These are phyloP conservation scores for Apostichopus leukothele DNA, from an alignment of 53 echinoderm and acorn worm genomes.

Conservation along the genomic window DNA sequence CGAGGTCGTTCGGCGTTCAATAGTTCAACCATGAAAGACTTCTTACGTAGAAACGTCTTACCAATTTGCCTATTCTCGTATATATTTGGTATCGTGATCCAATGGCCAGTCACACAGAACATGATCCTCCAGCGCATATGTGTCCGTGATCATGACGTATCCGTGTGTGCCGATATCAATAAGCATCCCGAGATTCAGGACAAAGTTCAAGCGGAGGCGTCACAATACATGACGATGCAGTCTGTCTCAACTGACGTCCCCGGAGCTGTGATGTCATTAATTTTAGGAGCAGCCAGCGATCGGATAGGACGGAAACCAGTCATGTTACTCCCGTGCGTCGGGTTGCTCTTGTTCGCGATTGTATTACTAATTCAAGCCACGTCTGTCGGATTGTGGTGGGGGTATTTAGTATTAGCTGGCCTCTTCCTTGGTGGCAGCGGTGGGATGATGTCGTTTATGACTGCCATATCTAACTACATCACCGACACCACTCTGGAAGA, in stretches of 20 bases:
- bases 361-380: constrained; percentile 53
- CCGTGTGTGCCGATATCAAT: constrained; percentile 62
- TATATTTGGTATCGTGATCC: constrained; percentile 69
- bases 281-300: constrained; percentile 75
- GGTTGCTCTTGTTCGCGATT: constrained; percentile 35
- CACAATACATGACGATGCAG: constrained; percentile 62
- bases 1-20: too few species aligned
- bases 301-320: constrained; percentile 65
- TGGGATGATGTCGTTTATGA: constrained; percentile 74
- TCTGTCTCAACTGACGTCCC: constrained; percentile 64
- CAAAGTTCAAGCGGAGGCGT: constrained; percentile 58
- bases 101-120: constrained; percentile 73
- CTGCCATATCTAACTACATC: constrained; percentile 69
- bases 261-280: constrained; percentile 64
- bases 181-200: constrained; percentile 67
- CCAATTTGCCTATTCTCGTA: constrained; percentile 62
- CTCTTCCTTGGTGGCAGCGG: constrained; percentile 63
- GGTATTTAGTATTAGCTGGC: constrained; percentile 47
- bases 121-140: constrained; percentile 57
- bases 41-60: constrained; percentile 14
- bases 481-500: constrained; percentile 74
- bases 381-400: constrained; percentile 34
- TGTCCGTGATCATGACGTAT: constrained; percentile 42
- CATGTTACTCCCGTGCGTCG: constrained; percentile 63
- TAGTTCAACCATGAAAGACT: not conserved